Evolutionary conservation across 2,888 invertebrate species (phyloP).

Genomic region (Perithous albicinctus): DNA sequence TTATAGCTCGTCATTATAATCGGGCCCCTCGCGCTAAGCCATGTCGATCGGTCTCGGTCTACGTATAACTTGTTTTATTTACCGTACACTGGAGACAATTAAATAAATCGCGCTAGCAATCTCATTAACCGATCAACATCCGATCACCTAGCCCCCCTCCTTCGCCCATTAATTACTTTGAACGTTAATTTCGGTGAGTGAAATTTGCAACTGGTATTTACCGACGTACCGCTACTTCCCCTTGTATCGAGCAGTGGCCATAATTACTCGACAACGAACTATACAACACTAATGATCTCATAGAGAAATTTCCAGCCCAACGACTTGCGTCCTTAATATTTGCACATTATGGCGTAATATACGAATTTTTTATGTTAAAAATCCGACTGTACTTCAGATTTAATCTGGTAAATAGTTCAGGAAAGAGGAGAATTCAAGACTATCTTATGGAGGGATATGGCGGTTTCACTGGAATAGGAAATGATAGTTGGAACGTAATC

Average conservation of each 20-base stretch:
- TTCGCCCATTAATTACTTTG: slow-evolving; percentile 48
- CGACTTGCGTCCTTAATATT: slow-evolving; percentile 1
- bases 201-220: slow-evolving; percentile 45
- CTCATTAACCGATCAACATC: slow-evolving; percentile 58
- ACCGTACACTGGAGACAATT: slow-evolving; percentile 40
- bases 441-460: neutral
- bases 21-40: slow-evolving; percentile 16
- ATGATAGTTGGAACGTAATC: neutral
- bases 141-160: slow-evolving; percentile 4
- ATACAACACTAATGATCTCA: slow-evolving; percentile 26
- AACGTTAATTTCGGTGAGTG: slow-evolving; percentile 58
- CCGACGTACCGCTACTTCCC: neutral
- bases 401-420: neutral
- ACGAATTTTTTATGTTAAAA: neutral
- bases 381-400: neutral
- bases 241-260: neutral
- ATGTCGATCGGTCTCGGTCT: slow-evolving; percentile 17
- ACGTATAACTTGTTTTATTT: slow-evolving; percentile 23
- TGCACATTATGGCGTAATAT: neutral
- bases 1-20: slow-evolving; percentile 33
- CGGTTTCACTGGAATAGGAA: neutral
- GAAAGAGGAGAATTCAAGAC: neutral
- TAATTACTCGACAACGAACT: slow-evolving; percentile 38
- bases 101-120: slow-evolving; percentile 54
- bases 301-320: slow-evolving; percentile 7